These are phyloP conservation scores for Microdon myrmicae DNA, from an alignment of 2,888 invertebrate species.

Conservation along the genomic window DNA sequence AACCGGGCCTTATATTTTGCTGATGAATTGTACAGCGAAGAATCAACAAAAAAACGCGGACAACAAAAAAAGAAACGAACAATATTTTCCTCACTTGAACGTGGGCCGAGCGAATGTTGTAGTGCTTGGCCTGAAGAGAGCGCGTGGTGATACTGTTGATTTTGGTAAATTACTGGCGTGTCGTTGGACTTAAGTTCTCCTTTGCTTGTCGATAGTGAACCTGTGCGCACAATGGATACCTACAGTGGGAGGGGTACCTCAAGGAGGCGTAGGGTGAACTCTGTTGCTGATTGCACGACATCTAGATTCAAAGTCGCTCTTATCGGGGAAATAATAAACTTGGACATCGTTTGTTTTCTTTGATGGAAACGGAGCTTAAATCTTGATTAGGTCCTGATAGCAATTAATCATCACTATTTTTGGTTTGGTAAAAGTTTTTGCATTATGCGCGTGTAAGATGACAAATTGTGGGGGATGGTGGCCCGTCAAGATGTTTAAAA, in stretches of 20 bases:
- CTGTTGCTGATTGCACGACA: not conserved
- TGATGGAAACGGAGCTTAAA: constrained; percentile 23
- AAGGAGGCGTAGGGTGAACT: not conserved
- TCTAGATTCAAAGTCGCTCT: constrained; percentile 8
- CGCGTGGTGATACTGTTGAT: constrained; percentile 30
- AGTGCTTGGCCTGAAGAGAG: constrained; percentile 15
- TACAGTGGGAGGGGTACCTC: not conserved
- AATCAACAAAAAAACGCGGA: constrained; percentile 5
- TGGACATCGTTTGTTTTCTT: not conserved
- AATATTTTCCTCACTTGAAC: constrained; percentile 14
- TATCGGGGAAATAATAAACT: constrained; percentile 27
- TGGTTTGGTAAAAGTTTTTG: constrained; percentile 15
- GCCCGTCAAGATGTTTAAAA: constrained; percentile 12
- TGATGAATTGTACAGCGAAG: constrained; percentile 22
- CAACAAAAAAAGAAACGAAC: constrained; percentile 10
- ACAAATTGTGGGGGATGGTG: constrained; percentile 43
- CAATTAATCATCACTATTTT: constrained; percentile 36
- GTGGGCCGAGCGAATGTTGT: constrained; percentile 34
- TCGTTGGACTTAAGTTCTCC: constrained; percentile 11
- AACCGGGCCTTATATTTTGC: not conserved
- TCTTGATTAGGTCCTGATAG: constrained; percentile 30
- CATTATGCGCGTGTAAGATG: constrained; percentile 18
- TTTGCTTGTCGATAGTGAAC: not conserved
- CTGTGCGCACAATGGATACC: constrained; percentile 6
- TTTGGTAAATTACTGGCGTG: constrained; percentile 20